phyloP scores from a whole-genome alignment of 2,888 invertebrate genomes.

The Ethmia dodecea region DNA sequence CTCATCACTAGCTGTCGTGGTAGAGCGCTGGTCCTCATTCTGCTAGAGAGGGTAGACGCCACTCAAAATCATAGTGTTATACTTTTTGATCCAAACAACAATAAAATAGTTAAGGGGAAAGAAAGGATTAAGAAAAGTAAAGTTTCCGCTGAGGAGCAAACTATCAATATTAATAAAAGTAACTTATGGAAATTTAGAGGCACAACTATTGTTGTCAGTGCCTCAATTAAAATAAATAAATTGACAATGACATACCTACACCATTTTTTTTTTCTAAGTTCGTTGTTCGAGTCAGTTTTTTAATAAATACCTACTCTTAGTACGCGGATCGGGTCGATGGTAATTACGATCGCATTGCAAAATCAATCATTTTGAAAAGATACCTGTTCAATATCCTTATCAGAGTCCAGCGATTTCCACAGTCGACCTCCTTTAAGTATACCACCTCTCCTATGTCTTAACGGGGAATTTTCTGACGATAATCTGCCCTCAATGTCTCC shows the following conservation, averaged over 20 bases:
- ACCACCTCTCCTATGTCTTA: conserved; percentile 80
- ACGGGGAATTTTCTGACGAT: conserved; percentile 75
- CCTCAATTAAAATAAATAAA: neutral
- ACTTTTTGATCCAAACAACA: no score
- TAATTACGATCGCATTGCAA: no score
- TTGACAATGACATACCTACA: no score
- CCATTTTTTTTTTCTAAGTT: no score
- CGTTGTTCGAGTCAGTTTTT: no score
- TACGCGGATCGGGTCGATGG: no score
- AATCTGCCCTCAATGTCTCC: conserved; percentile 51
- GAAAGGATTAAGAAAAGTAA: no score
- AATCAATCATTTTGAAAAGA: no score
- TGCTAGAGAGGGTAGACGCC: no score
- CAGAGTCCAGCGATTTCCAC: conserved; percentile 80
- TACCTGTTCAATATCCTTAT: conserved; percentile 77
- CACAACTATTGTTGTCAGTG: neutral
- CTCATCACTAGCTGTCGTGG: conserved; percentile 70
- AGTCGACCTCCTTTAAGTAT: conserved; percentile 87
- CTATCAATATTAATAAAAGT: neutral
- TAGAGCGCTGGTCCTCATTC: conserved; percentile 61
- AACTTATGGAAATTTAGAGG: neutral
- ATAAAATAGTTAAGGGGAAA: neutral
- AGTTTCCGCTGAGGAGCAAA: no score
- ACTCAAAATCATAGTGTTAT: no score
- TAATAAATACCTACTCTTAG: no score